Base-by-base conservation (phyloP, 2,888 invertebrate species). In the Torymus texanus region DNA sequence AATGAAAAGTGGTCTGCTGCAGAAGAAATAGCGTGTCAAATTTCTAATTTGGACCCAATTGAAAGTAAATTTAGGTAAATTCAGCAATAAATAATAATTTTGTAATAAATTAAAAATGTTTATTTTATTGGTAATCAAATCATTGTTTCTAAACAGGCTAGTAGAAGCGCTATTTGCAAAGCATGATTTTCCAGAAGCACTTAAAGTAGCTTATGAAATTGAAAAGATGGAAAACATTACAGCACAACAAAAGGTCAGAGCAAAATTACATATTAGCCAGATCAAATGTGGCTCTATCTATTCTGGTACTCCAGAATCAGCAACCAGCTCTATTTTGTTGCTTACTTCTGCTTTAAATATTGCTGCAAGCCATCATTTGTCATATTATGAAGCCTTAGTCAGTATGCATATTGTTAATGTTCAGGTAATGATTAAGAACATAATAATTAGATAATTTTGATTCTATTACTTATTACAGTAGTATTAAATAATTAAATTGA, bases 321-420 rank as follows among this genome's bases (percentile, higher is more conserved):
- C 89, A 82, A 88, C 90, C 83, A 83, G 91, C 92, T 85, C 88
- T 88, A 87, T 84, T 92, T 93, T 92, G 87, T 91, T 91, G 84
- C 91, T 94, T 67, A 94, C 94, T 85, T 93, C 93, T 83, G 96
- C 96, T 3, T 91, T 97, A n/a, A 93, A 94, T 18, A 91, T 95
- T 79, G 95, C 96, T 0, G 93, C 93, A 82, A 93, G 93, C 59
- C 94, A 95, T 84, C 94, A 96, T 88, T 91, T 97, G 85, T 94
- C 95, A 83, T 95, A 95, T 87, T 93, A 95, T 82, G 93, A 94
- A 65, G 94, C 95, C 0, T 88, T 95, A 50, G 93, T 95, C 3
- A 94, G 95, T 85, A 93, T 97, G 91, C 94, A 96, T 86, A 93
- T 97, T 68, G 96, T 96, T 0, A 94, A 95, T 88, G 92, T 95